Conservation (phyloP, 2,797 vertebrate genomes). For the Avahi laniger region DNA sequence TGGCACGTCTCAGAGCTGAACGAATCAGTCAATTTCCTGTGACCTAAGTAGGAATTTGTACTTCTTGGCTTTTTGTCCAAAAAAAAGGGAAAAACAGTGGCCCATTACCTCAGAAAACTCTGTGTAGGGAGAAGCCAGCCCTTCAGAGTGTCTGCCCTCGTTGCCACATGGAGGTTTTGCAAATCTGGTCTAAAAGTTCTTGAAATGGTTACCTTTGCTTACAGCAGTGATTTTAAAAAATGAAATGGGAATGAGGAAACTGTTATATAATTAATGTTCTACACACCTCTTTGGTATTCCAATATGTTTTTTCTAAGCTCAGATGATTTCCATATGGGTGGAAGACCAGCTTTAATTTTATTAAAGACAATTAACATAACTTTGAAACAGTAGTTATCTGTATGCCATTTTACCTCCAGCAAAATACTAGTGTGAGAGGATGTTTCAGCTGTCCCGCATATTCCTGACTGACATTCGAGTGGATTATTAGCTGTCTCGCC, state of each 20-base stretch:
- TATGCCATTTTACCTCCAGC: neutral
- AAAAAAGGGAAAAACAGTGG: neutral
- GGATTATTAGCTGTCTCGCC: neutral
- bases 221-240: neutral
- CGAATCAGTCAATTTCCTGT: slow-evolving; percentile 19
- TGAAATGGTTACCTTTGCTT: slow-evolving; percentile 32
- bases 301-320: slow-evolving; percentile 39
- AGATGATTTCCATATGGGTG: neutral
- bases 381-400: neutral
- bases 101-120: slow-evolving; percentile 6
- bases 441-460: neutral
- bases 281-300: slow-evolving; percentile 9
- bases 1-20: neutral
- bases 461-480: neutral
- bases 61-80: neutral
- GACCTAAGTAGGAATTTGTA: neutral
- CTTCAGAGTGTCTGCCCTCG: neutral
- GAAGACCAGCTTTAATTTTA: slow-evolving; percentile 28
- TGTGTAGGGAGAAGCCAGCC: neutral
- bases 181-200: slow-evolving; percentile 1
- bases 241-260: slow-evolving; percentile 33
- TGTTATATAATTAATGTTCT: neutral
- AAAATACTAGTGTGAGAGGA: neutral
- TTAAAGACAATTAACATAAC: neutral
- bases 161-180: neutral